phyloP scores from a whole-genome alignment of 2,113 vertebrate species.

The Mustelus asterias region DNA sequence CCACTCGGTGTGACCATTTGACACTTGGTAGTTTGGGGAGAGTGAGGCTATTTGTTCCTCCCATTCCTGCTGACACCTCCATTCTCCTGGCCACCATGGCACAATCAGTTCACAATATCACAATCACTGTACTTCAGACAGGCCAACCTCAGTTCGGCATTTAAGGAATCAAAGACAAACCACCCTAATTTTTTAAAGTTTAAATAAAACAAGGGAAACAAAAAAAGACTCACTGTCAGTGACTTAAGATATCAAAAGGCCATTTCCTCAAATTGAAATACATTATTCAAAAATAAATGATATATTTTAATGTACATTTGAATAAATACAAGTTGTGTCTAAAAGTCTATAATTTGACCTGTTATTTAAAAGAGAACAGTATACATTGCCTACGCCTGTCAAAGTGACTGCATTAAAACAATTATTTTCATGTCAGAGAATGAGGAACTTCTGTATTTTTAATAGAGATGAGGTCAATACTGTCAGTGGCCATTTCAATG shows the following conservation, averaged over 20 bases:
- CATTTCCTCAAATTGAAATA: neutral
- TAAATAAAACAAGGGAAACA: neutral
- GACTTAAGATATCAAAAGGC: constrained; percentile 11
- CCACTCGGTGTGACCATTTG: neutral
- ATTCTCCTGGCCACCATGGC: neutral
- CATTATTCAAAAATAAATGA: neutral
- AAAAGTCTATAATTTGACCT: constrained; percentile 26
- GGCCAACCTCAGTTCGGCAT: neutral
- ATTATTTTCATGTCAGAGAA: constrained; percentile 5
- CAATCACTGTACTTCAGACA: neutral
- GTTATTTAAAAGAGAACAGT: constrained; percentile 3
- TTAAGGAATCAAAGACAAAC: neutral
- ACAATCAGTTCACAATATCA: neutral
- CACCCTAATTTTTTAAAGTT: neutral
- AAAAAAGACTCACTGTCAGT: neutral
- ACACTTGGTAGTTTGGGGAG: neutral
- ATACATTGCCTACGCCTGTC: constrained; percentile 2
- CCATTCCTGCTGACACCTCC: neutral
- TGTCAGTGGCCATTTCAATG: constrained; percentile 33
- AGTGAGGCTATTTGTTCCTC: neutral
- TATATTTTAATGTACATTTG: neutral
- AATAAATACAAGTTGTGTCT: neutral
- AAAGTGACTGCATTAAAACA: constrained; percentile 23
- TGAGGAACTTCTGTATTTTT: constrained; percentile 20
- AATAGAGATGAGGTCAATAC: constrained; percentile 16